Percentiles rank a stretch among this genome's conserved stretches.
Conservation (phyloP, 2,888 invertebrate genomes). For the Alitta virens region DNA sequence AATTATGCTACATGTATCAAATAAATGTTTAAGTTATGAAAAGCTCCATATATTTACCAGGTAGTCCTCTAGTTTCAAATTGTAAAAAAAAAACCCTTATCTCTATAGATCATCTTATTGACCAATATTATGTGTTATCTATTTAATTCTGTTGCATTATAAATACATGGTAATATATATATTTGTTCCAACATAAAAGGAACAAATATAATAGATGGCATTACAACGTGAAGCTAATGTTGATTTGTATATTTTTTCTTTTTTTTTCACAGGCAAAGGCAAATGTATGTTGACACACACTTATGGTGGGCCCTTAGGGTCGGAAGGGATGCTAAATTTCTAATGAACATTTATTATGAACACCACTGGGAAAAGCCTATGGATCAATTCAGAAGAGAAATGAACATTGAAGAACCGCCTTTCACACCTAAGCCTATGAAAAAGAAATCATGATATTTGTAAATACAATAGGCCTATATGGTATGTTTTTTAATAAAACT, state of each 20-base stretch:
- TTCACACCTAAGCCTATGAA: slow-evolving; percentile 4
- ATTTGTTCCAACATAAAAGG: too few species aligned
- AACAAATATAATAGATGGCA: not conserved
- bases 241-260: slow-evolving; percentile 29
- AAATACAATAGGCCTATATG: too few species aligned
- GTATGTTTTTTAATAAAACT: too few species aligned
- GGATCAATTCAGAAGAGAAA: slow-evolving; percentile 74
- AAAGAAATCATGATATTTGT: too few species aligned
- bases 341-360: slow-evolving; percentile 88
- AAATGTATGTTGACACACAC: slow-evolving; percentile 69
- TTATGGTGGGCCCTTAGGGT: slow-evolving; percentile 50
- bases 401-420: slow-evolving; percentile 65
- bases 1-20: not conserved
- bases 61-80: too few species aligned
- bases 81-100: too few species aligned
- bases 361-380: slow-evolving; percentile 89
- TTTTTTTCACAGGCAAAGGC: slow-evolving; percentile 66
- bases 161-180: too few species aligned
- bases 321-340: slow-evolving; percentile 65
- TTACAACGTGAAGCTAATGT: not conserved
- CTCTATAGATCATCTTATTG: too few species aligned
- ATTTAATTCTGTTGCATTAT: too few species aligned
- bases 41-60: too few species aligned
- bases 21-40: too few species aligned
- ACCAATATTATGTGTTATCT: too few species aligned